Percentiles rank a stretch among this genome's conserved stretches.
phyloP scores from a whole-genome alignment of 2,113 vertebrate genomes.

The Pachycephala philippinensis region DNA sequence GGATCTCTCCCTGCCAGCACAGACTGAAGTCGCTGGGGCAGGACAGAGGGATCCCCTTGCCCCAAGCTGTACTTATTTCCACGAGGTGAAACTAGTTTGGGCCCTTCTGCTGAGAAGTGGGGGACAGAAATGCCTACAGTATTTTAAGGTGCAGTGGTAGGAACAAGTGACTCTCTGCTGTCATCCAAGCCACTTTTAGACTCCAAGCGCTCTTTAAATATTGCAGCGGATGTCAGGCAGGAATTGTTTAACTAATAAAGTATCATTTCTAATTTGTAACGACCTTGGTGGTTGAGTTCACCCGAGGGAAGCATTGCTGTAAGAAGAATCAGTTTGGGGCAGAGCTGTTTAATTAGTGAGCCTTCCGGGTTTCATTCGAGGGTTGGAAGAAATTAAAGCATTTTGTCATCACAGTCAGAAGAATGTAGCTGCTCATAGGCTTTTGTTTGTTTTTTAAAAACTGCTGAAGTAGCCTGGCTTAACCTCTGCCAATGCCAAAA shows the following conservation, averaged over 20 bases:
- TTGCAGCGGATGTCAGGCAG: constrained; percentile 1
- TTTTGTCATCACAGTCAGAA: constrained; percentile 57
- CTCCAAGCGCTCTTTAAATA: neutral
- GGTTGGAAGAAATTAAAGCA: constrained; percentile 52
- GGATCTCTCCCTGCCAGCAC: neutral
- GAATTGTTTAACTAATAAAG: constrained; percentile 49
- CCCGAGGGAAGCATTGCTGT: neutral
- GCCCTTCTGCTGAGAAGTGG: neutral
- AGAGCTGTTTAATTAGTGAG: constrained; percentile 55
- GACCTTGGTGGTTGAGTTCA: constrained; percentile 11
- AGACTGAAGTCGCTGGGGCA: neutral
- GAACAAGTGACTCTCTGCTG: neutral
- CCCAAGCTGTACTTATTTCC: neutral
- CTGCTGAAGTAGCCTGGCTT: neutral
- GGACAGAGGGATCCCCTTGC: neutral
- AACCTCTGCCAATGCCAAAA: neutral
- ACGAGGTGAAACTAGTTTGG: neutral
- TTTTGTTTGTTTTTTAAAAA: neutral
- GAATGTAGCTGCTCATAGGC: neutral
- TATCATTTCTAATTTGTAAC: constrained; percentile 37
- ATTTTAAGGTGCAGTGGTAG: neutral
- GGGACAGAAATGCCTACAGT: neutral
- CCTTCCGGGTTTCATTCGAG: neutral
- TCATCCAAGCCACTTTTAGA: neutral
- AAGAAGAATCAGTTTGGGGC: constrained; percentile 32